These are phyloP conservation scores for Antheraea assamensis DNA, from an alignment of 2,888 invertebrate genomes.

Conservation along the genomic window DNA sequence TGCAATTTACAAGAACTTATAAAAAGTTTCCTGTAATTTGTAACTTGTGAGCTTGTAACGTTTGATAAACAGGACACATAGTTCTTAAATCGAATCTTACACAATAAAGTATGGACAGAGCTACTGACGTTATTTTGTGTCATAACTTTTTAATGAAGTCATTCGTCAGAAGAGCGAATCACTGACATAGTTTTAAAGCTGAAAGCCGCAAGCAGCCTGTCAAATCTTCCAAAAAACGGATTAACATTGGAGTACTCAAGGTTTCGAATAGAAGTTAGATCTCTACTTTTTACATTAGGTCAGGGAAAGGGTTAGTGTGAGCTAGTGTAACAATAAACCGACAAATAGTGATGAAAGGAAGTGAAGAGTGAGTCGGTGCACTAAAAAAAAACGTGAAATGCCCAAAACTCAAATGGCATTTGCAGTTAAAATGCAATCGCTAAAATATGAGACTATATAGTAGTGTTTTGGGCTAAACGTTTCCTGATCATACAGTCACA, in stretches of 20 bases:
- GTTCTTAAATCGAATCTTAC: no score
- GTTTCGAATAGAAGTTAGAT: background rate
- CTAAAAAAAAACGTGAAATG: background rate
- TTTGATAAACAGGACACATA: no score
- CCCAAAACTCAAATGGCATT: background rate
- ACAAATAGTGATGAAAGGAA: background rate
- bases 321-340: background rate
- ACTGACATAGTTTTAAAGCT: background rate
- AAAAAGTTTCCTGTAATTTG: no score
- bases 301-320: background rate
- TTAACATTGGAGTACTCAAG: background rate
- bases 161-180: background rate
- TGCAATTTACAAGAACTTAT: no score
- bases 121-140: background rate
- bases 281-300: background rate
- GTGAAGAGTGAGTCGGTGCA: background rate
- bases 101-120: background rate
- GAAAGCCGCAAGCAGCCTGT: background rate
- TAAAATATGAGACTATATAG: background rate
- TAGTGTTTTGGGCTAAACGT: background rate
- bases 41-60: no score
- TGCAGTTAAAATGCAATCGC: background rate
- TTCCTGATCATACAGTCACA: slow-evolving; percentile 62
- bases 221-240: background rate
- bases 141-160: background rate